Percentiles rank a stretch among this genome's conserved stretches.
phyloP scores from a whole-genome alignment of 2,888 invertebrate genomes.

The Nomada fabriciana region DNA sequence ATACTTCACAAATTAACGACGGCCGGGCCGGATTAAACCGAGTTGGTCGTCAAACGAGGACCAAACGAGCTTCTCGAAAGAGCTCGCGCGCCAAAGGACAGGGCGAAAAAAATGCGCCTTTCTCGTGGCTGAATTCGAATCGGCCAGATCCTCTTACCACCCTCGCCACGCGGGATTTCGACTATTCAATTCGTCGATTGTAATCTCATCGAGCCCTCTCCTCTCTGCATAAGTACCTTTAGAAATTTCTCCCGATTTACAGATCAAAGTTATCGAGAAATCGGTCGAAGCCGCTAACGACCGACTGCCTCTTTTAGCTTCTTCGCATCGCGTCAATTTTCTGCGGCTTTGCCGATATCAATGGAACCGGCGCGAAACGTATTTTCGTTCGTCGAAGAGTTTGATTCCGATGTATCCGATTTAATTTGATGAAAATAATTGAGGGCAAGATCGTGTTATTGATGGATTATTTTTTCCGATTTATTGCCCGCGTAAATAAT shows the following conservation, averaged over 20 bases:
- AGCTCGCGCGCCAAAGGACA: background rate
- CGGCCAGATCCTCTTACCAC: background rate
- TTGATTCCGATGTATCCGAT: too few relatives aligned
- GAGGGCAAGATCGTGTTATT: too few relatives aligned
- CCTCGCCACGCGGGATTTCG: background rate
- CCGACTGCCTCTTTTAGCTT: background rate
- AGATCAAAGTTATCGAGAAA: background rate
- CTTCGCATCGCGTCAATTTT: too few relatives aligned
- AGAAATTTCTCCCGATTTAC: background rate
- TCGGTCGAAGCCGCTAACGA: background rate
- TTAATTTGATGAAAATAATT: too few relatives aligned
- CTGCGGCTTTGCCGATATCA: too few relatives aligned
- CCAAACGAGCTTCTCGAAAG: constrained; percentile 25
- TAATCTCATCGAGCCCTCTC: constrained; percentile 15
- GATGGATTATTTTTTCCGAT: too few relatives aligned
- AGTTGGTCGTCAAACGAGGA: constrained; percentile 36
- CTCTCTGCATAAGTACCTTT: background rate
- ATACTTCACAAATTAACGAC: constrained; percentile 45
- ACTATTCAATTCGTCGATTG: constrained; percentile 3
- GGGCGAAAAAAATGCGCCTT: constrained; percentile 14
- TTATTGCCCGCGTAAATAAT: too few relatives aligned
- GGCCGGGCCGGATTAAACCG: constrained; percentile 19
- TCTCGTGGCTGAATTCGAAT: constrained; percentile 10
- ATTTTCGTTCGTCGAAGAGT: too few relatives aligned
- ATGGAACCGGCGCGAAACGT: too few relatives aligned